Base-by-base conservation (phyloP, 2,113 vertebrate genomes). In the Orthonyx spaldingii region DNA sequence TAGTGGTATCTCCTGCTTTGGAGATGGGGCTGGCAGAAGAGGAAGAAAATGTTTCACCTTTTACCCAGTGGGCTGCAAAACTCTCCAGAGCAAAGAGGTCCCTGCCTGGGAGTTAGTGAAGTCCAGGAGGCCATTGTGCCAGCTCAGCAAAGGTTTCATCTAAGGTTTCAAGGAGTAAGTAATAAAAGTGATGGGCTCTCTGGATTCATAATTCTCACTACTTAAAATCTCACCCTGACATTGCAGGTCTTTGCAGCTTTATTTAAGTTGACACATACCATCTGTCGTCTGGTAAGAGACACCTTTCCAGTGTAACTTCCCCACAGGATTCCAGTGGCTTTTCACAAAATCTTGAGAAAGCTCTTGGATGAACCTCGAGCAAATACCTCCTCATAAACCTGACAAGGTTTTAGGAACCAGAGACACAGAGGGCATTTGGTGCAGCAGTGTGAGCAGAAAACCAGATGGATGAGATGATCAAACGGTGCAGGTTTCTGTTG, bases 41-140 rank as follows among this genome's bases (percentile, higher is more conserved):
- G 5, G 16, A 55, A 19, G n/a, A 59, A 75, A 49, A 7, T 0
- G 0, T 32, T n/a, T 21, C 6, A 11, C n/a, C 15, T 57, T 53
- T 57, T 66, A 55, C 26, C 18, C 19, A 6, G 10, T 13, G n/a
- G 15, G 12, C 33, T 37, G 9, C 4, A 10, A 88, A 61, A 24
- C 10, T 21, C 13, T n/a, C 56, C 53, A 37, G 30, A 84, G 9
- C 2, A 14, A 78, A 35, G 33, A 44, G 11, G 9, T 63, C 13
- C 13, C 30, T 19, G 5, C 4, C 4, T 0, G 3, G 13, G 17
- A 89, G 27, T 18, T 41, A 41, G 10, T 11, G 32, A 66, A 33
- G 4, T n/a, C 21, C 44, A 59, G n/a, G 41, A 78, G 19, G 11
- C 52, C 2, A 0, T 35, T n/a, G 18, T 75, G 26, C 22, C n/a